Conservation (phyloP, 2,797 vertebrate species). For the Sebastes matsubarae region DNA sequence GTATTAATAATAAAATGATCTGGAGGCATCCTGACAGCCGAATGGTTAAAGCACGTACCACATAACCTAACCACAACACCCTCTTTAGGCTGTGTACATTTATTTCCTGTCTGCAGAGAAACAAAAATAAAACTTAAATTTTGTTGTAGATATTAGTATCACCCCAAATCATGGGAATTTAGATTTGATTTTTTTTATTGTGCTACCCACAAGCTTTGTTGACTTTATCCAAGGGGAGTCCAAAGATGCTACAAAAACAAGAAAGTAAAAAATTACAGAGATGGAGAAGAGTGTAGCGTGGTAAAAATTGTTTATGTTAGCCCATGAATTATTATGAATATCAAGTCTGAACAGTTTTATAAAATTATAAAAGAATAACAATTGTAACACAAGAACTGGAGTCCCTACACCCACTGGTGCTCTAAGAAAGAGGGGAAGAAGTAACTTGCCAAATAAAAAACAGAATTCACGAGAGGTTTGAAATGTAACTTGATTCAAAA, state of each 20-base stretch:
- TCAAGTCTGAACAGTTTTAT: neutral
- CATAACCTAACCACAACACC: neutral
- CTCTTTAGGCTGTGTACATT: neutral
- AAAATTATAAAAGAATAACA: neutral
- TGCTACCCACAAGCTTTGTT: neutral
- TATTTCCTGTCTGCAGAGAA: neutral
- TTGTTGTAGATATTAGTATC: neutral
- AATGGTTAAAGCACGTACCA: neutral
- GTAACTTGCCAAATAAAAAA: neutral
- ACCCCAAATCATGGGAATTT: neutral
- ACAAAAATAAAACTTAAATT: neutral
- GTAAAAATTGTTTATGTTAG: neutral
- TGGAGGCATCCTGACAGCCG: fast-evolving
- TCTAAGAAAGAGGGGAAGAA: neutral
- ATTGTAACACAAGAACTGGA: neutral
- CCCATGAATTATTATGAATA: neutral
- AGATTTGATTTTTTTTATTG: neutral
- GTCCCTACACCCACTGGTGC: neutral
- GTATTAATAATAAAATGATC: neutral
- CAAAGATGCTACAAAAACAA: neutral
- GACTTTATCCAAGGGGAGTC: neutral
- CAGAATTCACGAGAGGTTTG: neutral
- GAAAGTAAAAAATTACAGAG: neutral
- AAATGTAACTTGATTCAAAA: neutral
- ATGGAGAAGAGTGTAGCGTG: neutral